A percentile compares a stretch with the other conserved stretches of the same genome.
Conservation (phyloP, 1,140 invertebrate species). For the Dendroctonus ponderosae region DNA sequence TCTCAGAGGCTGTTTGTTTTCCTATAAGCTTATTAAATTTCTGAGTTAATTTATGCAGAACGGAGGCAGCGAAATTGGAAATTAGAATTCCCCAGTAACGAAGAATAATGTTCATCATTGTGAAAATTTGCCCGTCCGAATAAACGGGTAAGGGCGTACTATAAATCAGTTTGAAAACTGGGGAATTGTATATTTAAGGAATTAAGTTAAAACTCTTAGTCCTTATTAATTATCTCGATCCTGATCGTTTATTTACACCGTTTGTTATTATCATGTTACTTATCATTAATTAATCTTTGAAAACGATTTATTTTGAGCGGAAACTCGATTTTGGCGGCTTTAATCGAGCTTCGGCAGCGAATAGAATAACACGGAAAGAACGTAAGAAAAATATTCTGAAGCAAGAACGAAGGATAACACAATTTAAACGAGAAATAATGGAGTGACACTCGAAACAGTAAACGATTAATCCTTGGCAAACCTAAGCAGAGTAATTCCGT, state of each 20-base stretch:
- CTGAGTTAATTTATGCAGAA: constrained; percentile 39
- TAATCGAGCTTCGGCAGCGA: too few relatives aligned
- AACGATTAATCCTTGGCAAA: too few relatives aligned
- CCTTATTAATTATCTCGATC: constrained; percentile 30
- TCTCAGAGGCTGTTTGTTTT: constrained; percentile 37
- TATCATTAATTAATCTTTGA: constrained; percentile 1
- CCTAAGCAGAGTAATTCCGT: too few relatives aligned
- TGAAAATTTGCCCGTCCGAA: constrained; percentile 36
- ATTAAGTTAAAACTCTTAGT: constrained; percentile 32
- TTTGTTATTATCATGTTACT: constrained; percentile 24
- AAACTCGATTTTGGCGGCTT: too few relatives aligned
- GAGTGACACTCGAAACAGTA: too few relatives aligned
- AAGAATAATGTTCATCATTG: constrained; percentile 40
- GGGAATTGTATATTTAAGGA: constrained; percentile 31
- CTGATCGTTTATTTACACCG: constrained; percentile 22
- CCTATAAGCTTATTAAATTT: constrained; percentile 40
- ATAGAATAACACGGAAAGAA: too few relatives aligned
- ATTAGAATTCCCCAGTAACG: constrained; percentile 36
- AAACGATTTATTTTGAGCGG: too few relatives aligned
- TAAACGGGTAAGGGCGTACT: constrained; percentile 27
- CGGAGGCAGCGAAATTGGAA: constrained; percentile 37
- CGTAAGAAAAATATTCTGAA: too few relatives aligned
- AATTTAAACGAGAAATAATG: too few relatives aligned
- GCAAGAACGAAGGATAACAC: too few relatives aligned
- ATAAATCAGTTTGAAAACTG: constrained; percentile 32